phyloP scores from a whole-genome alignment of 2,797 vertebrate genomes.

The Prunella strophiata region DNA sequence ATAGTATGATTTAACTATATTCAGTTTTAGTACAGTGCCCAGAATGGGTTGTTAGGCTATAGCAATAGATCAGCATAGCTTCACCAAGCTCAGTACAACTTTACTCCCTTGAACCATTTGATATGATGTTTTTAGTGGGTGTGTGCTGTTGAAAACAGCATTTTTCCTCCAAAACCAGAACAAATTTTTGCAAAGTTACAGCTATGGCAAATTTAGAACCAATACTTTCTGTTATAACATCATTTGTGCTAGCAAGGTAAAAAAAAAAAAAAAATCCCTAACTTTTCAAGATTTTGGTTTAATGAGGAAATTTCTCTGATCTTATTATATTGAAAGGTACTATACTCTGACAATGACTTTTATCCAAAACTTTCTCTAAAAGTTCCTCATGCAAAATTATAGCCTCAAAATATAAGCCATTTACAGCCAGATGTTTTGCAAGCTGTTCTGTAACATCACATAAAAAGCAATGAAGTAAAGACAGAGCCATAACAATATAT shows the following conservation, averaged over 20 bases:
- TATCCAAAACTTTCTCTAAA: conserved; percentile 11
- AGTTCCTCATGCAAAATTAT: neutral
- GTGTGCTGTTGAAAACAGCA: neutral
- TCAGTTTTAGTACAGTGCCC: neutral
- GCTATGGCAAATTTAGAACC: neutral
- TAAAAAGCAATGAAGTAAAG: conserved; percentile 43
- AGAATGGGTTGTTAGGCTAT: neutral
- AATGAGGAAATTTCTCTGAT: neutral
- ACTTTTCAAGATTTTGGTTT: neutral
- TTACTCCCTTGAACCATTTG: neutral
- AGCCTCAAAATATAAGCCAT: conserved; percentile 19
- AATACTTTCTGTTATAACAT: neutral
- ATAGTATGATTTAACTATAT: neutral
- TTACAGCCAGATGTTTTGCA: conserved; percentile 53
- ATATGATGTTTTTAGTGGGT: neutral
- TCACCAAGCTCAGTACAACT: neutral
- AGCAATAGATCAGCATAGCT: neutral
- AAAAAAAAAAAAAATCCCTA: neutral
- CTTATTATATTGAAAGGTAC: neutral
- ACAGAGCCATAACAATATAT: neutral
- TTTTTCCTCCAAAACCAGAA: neutral
- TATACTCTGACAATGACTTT: neutral
- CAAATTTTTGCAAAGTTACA: neutral
- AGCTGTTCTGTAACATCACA: conserved; percentile 24
- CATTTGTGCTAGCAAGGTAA: neutral